Evolutionary conservation across 2,888 invertebrate genomes (phyloP).

Genomic region (Nineta flava): DNA sequence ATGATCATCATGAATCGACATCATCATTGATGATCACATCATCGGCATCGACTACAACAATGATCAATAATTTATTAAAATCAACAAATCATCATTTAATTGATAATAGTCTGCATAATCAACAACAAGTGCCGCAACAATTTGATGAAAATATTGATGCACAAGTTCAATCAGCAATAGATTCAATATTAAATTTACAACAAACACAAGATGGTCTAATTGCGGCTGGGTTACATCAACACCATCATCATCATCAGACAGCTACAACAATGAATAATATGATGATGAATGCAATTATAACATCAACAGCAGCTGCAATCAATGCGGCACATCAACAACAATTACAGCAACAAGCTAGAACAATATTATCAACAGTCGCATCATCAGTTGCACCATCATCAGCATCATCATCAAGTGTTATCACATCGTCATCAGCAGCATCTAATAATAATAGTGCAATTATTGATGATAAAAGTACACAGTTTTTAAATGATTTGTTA

Average conservation of each 20-base stretch:
- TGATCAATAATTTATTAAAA: not conserved
- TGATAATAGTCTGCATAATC: not conserved
- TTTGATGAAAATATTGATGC: constrained; percentile 52
- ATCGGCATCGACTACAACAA: not conserved
- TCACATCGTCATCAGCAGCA: not conserved
- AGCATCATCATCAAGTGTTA: not conserved
- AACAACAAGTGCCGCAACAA: not conserved
- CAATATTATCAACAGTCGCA: too few species aligned
- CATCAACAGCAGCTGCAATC: not conserved
- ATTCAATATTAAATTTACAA: constrained; percentile 60
- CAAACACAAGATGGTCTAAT: constrained; percentile 23
- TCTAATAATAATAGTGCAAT: not conserved
- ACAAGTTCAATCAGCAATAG: constrained; percentile 66
- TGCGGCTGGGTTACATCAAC: not conserved
- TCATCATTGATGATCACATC: not conserved
- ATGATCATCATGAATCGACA: not conserved
- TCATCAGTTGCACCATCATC: not conserved
- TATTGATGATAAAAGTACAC: constrained; percentile 1
- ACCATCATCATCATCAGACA: not conserved
- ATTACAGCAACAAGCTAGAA: too few species aligned
- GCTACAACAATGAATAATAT: not conserved
- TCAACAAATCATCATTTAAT: not conserved
- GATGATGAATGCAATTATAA: constrained; percentile 2
- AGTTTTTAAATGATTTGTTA: constrained; percentile 5
- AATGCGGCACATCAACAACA: too few species aligned